These are phyloP conservation scores for Oostethus manadensis DNA, from an alignment of 2,113 vertebrate genomes.

Conservation along the genomic window DNA sequence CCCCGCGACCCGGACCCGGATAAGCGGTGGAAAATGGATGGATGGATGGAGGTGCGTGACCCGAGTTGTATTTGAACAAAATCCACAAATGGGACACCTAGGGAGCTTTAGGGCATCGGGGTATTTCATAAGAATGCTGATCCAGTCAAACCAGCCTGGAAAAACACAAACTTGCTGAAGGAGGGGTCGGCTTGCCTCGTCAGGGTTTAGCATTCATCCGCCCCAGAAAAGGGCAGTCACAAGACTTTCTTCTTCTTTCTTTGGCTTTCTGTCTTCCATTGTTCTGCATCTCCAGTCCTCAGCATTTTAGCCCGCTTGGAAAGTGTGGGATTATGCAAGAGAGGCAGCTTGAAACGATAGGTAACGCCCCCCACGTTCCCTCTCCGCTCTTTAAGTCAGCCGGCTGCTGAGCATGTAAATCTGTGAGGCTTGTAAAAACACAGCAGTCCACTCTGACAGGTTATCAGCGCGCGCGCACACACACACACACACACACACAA, in stretches of 20 bases:
- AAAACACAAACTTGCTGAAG: constrained; percentile 60
- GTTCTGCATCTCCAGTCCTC: constrained; percentile 53
- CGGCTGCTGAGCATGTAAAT: constrained; percentile 62
- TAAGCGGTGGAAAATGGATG: too few relatives aligned
- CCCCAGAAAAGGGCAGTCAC: constrained; percentile 50
- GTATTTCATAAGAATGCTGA: constrained; percentile 66
- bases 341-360: constrained; percentile 60
- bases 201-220: constrained; percentile 64
- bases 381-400: constrained; percentile 62
- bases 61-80: constrained; percentile 45
- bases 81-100: constrained; percentile 49
- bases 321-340: constrained; percentile 67
- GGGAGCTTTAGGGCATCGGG: constrained; percentile 37
- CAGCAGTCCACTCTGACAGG: constrained; percentile 50
- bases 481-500: not conserved
- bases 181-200: constrained; percentile 54
- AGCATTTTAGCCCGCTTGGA: constrained; percentile 58
- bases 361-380: constrained; percentile 34
- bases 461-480: constrained; percentile 21
- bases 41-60: constrained; percentile 10
- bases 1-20: too few relatives aligned
- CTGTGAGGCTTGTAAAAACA: constrained; percentile 53
- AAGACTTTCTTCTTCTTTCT: constrained; percentile 8
- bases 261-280: constrained; percentile 41
- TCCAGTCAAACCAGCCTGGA: constrained; percentile 45